Evolutionary conservation across 2,113 vertebrate species (phyloP), one percentile per base, ranked within the genome.

Genomic region (Poeciliopsis turrubarensis): DNA sequence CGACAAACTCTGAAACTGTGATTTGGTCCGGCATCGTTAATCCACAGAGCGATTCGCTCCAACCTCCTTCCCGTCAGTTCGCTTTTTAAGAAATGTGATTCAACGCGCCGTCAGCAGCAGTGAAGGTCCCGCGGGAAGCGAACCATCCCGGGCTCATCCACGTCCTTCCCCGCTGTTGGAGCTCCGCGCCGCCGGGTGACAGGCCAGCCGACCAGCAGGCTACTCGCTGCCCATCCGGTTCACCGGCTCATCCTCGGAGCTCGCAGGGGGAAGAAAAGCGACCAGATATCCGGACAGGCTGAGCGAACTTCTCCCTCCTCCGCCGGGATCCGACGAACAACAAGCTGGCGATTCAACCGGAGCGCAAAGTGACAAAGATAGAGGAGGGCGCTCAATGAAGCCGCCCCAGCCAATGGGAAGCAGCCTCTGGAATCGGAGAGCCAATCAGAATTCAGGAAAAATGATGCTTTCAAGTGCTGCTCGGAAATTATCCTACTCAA

Each of bases 1-100:
- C 93, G 93, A 99, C 97, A 94, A 99, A 99, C 95, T 99, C 97
- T 91, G 96, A 96, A 91, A 98, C 96, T 85, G 97, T 97, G 90
- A 99, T 99, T 94, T 97, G 96, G 94, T 98, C 97, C 94, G 97
- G 97, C 97, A 98, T 98, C 79, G 69, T 94, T 87, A 85, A 86
- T 87, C 86, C 25, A 22, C 51, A 54, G 22, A 51, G 14, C 15
- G 19, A 22, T 54, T 54, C 25, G n/a, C 25, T 25, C 51, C n/a
- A 32, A 78, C 75, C 74, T 73, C 4, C 65, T 64, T 63, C 27
- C 69, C 10, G 41, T 22, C 32, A 32, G 61, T 22, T 15, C 19
- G 26, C 37, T 70, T 85, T 10, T 14, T 41, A 1, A 17, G 0
- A 17, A 19, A 17, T 47, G 3, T 6, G 4, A 47, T 25, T 61